Percentiles rank a stretch among this genome's conserved stretches.
Evolutionary conservation across 1,140 invertebrate genomes (phyloP).

Genomic region (Bombus confusus): DNA sequence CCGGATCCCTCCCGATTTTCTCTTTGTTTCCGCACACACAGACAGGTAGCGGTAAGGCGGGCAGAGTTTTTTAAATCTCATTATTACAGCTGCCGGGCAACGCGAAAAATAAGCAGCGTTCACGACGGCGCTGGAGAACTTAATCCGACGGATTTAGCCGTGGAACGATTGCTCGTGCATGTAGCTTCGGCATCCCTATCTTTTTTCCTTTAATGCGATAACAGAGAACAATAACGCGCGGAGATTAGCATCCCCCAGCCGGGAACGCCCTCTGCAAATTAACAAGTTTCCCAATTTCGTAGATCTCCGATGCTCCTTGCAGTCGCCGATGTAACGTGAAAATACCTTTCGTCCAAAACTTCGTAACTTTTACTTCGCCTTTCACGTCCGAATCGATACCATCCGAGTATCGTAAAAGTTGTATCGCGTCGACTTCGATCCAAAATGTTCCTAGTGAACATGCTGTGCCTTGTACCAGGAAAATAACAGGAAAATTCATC

Average conservation of each 20-base stretch:
- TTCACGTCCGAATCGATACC: not conserved
- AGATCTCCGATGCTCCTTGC: not conserved
- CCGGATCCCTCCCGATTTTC: constrained; percentile 46
- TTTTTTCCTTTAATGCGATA: constrained; percentile 66
- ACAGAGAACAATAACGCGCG: constrained; percentile 44
- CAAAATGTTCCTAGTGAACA: not conserved
- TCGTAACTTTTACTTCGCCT: not conserved
- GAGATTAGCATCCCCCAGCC: not conserved
- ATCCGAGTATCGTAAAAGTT: not conserved
- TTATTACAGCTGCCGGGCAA: constrained; percentile 69
- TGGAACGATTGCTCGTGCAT: constrained; percentile 57
- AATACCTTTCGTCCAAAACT: too few species aligned
- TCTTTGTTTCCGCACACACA: constrained; percentile 15
- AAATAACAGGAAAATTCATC: not conserved
- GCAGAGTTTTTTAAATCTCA: constrained; percentile 71
- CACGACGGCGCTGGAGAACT: constrained; percentile 47
- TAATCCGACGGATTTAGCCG: constrained; percentile 66
- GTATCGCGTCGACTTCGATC: not conserved
- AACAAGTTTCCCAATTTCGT: not conserved
- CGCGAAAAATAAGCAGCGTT: constrained; percentile 68
- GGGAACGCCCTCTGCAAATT: not conserved
- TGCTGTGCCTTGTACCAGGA: not conserved
- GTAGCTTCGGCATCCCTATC: constrained; percentile 42
- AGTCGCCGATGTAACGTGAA: not conserved
- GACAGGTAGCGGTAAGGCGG: constrained; percentile 49